phyloP scores from a whole-genome alignment of 92 coral and sea anemone genomes.

The Muricea muricata region DNA sequence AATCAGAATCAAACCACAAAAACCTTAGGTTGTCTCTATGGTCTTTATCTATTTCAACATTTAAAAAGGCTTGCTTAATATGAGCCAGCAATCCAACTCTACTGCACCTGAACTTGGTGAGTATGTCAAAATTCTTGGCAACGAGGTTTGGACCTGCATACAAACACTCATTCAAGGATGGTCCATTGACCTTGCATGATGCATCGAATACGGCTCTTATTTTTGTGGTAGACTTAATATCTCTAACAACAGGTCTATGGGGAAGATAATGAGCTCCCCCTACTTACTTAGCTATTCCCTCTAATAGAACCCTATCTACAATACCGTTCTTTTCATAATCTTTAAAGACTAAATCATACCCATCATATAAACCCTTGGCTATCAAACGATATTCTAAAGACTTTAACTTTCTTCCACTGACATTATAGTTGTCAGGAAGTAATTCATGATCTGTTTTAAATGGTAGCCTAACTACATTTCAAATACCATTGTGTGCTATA shows the following conservation, averaged over 20 bases:
- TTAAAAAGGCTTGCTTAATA: background rate
- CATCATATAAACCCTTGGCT: background rate
- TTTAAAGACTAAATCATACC: background rate
- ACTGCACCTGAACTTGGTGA: background rate
- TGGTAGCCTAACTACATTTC: background rate
- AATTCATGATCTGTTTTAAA: conserved; percentile 8
- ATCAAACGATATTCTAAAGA: background rate
- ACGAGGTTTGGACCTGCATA: conserved; percentile 5
- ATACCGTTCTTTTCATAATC: background rate
- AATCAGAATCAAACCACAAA: conserved; percentile 11
- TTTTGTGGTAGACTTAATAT: conserved; percentile 5
- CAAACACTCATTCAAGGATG: background rate
- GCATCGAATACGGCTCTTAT: conserved; percentile 29
- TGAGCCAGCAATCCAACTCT: background rate
- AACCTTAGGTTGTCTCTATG: conserved; percentile 25
- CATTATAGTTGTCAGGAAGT: background rate
- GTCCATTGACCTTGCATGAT: conserved; percentile 9
- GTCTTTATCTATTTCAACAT: conserved; percentile 18
- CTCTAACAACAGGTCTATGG: background rate
- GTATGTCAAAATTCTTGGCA: background rate
- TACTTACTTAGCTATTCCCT: background rate
- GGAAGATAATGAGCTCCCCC: background rate
- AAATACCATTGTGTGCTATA: background rate
- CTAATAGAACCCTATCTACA: background rate
- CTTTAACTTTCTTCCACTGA: background rate